These are phyloP conservation scores for Parnassius glacialis DNA, from an alignment of 2,888 invertebrate species.

Conservation along the genomic window DNA sequence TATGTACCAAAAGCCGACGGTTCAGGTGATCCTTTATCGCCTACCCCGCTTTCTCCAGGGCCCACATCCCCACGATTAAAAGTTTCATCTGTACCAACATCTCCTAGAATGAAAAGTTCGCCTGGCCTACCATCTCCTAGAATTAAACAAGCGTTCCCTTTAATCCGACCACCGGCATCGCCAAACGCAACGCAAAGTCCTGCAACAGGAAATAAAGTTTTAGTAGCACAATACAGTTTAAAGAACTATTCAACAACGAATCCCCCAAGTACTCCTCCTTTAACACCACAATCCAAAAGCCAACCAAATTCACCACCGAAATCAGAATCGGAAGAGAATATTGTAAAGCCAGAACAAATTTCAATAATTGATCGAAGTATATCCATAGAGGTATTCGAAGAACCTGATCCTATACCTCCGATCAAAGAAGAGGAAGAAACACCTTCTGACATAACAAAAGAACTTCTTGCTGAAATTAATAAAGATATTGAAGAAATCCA, in stretches of 20 bases:
- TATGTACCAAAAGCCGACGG: conserved; percentile 92
- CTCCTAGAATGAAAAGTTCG: conserved; percentile 86
- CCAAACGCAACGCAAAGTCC: conserved; percentile 79
- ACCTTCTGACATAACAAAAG: conserved; percentile 61
- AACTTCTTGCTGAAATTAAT: conserved; percentile 67
- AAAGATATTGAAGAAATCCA: conserved; percentile 77
- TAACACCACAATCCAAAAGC: conserved; percentile 71
- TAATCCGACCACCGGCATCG: conserved; percentile 82
- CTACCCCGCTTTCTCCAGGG: conserved; percentile 81
- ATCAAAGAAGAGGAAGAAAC: conserved; percentile 70
- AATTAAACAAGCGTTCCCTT: conserved; percentile 83
- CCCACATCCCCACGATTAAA: conserved; percentile 83
- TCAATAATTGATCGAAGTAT: conserved; percentile 55
- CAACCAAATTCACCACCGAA: conserved; percentile 76
- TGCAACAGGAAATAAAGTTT: conserved; percentile 76
- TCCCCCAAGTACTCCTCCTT: conserved; percentile 44
- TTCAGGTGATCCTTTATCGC: conserved; percentile 79
- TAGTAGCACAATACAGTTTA: conserved; percentile 80
- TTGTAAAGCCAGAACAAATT: conserved; percentile 49
- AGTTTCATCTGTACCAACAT: conserved; percentile 88
- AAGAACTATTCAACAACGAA: conserved; percentile 70
- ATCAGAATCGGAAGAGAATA: conserved; percentile 64
- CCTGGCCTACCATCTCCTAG: conserved; percentile 85
- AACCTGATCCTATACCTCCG: conserved; percentile 67
- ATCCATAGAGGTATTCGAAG: conserved; percentile 64